phyloP scores from a whole-genome alignment of 1,140 invertebrate genomes.

The Delia radicum region DNA sequence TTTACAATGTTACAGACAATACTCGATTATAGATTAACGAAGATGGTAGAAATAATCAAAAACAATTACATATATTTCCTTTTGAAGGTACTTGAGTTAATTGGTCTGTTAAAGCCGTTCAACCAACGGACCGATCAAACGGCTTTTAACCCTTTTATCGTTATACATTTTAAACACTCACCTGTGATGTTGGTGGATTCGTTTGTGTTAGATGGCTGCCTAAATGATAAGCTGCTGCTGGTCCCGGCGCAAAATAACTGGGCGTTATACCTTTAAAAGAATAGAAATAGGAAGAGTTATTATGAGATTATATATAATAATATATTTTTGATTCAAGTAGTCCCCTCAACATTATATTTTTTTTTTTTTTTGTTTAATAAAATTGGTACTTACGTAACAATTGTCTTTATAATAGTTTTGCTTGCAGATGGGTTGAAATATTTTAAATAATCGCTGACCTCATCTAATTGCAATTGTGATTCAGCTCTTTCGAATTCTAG shows the following conservation, averaged over 20 bases:
- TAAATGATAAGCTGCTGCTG: conserved; percentile 53
- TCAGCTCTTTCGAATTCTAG: conserved; percentile 27
- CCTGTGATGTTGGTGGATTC: conserved; percentile 53
- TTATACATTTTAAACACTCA: conserved; percentile 37
- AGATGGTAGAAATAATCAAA: background rate
- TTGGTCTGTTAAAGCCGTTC: too few relatives aligned
- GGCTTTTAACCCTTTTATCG: background rate
- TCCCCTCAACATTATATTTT: background rate
- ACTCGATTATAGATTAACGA: too few relatives aligned
- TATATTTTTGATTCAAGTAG: conserved; percentile 3
- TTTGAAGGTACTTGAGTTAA: conserved; percentile 18
- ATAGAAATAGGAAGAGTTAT: conserved; percentile 32
- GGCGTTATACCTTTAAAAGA: conserved; percentile 54
- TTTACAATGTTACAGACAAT: background rate
- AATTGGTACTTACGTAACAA: conserved; percentile 7
- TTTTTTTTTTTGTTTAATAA: background rate
- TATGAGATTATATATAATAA: conserved; percentile 21
- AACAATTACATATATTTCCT: background rate
- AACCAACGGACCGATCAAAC: too few relatives aligned
- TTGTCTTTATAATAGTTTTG: background rate
- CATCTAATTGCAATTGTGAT: conserved; percentile 28
- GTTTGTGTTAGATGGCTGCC: conserved; percentile 55
- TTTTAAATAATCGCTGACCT: conserved; percentile 26
- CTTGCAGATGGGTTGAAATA: background rate
- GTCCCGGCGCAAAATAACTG: conserved; percentile 54